Evolutionary conservation across 2,113 vertebrate species (phyloP).

Genomic region (Mastomys natalensis): DNA sequence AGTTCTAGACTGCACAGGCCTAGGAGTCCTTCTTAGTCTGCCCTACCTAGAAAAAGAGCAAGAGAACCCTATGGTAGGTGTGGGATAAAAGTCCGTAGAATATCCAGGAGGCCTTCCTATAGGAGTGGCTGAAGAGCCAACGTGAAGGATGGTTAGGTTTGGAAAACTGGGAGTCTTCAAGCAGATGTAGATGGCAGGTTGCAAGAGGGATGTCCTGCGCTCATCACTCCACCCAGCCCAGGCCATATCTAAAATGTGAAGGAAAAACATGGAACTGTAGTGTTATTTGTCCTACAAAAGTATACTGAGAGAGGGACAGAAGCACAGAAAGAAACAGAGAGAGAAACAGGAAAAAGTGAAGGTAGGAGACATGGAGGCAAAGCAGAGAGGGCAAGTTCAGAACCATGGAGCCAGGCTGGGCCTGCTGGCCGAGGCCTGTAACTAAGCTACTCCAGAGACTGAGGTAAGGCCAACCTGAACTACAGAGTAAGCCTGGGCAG

Average conservation of each 20-base stretch:
- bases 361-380: neutral
- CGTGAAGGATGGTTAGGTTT: neutral
- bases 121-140: neutral
- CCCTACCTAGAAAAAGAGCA: neutral
- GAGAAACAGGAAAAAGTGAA: neutral
- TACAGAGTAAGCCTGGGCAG: neutral
- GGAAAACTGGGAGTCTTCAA: neutral
- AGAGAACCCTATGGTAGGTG: neutral
- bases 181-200: neutral
- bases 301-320: neutral
- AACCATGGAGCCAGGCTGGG: neutral
- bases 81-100: neutral
- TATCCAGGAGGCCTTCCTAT: constrained; percentile 33
- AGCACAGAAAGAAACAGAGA: neutral
- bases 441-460: neutral
- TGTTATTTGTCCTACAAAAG: neutral
- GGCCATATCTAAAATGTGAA: neutral
- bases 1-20: neutral
- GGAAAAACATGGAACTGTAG: neutral
- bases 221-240: neutral
- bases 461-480: neutral
- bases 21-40: neutral
- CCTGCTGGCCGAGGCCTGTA: neutral
- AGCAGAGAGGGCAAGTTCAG: neutral
- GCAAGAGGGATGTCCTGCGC: rapidly evolving